Conservation (phyloP, 2,113 vertebrate genomes). For the Colinus virginianus region DNA sequence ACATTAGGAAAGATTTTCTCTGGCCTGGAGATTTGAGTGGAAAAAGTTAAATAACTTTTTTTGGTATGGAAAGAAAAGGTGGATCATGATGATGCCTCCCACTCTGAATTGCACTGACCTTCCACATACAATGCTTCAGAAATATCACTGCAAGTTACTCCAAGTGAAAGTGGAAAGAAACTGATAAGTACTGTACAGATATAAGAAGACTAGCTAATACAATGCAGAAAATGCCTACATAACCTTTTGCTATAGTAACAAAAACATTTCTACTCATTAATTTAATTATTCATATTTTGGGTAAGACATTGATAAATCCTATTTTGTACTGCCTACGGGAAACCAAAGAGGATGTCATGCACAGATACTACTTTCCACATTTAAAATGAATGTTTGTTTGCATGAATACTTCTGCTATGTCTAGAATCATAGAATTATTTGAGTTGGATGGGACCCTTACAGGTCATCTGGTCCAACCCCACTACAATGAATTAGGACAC, state of each 20-base stretch:
- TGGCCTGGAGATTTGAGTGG: neutral
- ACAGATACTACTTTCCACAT: neutral
- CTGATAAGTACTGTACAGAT: neutral
- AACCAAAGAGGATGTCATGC: neutral
- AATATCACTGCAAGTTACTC: neutral
- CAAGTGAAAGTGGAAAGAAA: neutral
- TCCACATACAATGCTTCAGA: neutral
- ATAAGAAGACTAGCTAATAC: neutral
- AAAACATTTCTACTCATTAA: neutral
- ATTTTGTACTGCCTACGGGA: neutral
- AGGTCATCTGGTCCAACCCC: no score
- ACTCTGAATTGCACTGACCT: neutral
- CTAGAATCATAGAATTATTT: no score
- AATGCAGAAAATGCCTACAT: neutral
- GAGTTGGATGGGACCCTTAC: no score
- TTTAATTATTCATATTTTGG: neutral
- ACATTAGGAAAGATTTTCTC: neutral
- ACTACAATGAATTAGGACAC: no score
- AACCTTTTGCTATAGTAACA: neutral
- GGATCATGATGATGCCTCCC: neutral
- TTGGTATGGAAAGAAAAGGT: slow-evolving; percentile 35
- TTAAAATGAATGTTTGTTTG: neutral
- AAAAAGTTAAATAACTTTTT: neutral
- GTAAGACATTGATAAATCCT: neutral
- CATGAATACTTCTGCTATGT: neutral